Conservation (phyloP, 2,888 invertebrate genomes). For the Maniola hyperantus region DNA sequence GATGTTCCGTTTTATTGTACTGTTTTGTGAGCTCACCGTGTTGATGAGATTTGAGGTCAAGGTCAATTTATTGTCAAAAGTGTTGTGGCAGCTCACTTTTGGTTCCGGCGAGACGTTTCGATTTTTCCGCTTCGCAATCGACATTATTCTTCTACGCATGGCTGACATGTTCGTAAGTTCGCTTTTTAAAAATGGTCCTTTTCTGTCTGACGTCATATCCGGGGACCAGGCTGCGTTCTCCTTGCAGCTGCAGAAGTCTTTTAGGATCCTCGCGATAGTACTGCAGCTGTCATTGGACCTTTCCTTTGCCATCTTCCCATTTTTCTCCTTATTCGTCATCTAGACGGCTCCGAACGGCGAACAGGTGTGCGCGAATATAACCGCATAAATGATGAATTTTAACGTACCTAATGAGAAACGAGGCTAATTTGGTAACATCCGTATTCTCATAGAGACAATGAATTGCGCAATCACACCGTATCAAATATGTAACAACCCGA, state of each 20-base stretch:
- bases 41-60: constrained; percentile 69
- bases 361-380: constrained; percentile 20
- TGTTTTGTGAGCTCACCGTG: constrained; percentile 69
- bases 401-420: constrained; percentile 49
- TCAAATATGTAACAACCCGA: constrained; percentile 32
- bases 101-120: constrained; percentile 59
- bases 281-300: constrained; percentile 68
- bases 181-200: constrained; percentile 71
- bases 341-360: constrained; percentile 12
- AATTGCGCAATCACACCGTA: constrained; percentile 35
- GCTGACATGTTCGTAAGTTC: constrained; percentile 78
- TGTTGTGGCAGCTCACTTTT: constrained; percentile 52
- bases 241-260: constrained; percentile 78
- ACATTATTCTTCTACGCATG: constrained; percentile 70
- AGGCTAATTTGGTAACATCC: constrained; percentile 49
- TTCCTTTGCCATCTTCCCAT: constrained; percentile 69
- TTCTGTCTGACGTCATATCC: constrained; percentile 71
- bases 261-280: constrained; percentile 72
- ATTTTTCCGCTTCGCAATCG: constrained; percentile 68
- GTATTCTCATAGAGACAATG: constrained; percentile 41
- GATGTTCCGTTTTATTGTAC: constrained; percentile 69
- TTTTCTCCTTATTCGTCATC: constrained; percentile 39
- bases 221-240: constrained; percentile 80
- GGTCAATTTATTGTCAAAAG: constrained; percentile 54
- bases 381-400: constrained; percentile 28